A percentile compares a stretch with the other conserved stretches of the same genome.
phyloP scores from a whole-genome alignment of 2,888 invertebrate genomes.

The Villa cingulata region DNA sequence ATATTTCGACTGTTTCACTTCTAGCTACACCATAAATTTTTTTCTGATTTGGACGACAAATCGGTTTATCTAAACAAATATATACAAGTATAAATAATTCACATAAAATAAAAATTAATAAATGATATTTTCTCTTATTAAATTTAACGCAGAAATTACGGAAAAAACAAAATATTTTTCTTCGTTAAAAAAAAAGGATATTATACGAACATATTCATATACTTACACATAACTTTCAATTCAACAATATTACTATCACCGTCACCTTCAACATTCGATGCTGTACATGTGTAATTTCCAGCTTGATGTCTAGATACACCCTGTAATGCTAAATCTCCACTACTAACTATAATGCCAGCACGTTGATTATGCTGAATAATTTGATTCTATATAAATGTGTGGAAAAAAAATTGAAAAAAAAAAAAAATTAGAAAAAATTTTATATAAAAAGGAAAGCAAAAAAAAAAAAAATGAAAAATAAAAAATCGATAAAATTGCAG shows the following conservation, averaged over 20 bases:
- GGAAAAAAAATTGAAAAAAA: too few relatives aligned
- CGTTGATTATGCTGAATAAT: constrained; percentile 74
- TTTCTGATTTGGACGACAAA: constrained; percentile 61
- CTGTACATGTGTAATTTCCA: constrained; percentile 78
- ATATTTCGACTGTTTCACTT: constrained; percentile 63
- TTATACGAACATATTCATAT: not conserved
- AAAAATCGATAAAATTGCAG: too few relatives aligned
- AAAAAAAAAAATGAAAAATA: too few relatives aligned
- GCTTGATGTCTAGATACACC: constrained; percentile 66
- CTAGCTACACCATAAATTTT: constrained; percentile 72
- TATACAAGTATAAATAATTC: too few relatives aligned
- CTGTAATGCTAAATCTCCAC: constrained; percentile 68
- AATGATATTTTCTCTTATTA: not conserved
- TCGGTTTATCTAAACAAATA: constrained; percentile 60
- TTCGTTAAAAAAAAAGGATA: too few relatives aligned
- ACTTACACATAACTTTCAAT: constrained; percentile 86
- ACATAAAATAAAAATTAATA: not conserved
- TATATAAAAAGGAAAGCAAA: too few relatives aligned
- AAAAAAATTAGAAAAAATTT: too few relatives aligned
- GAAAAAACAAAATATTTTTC: not conserved
- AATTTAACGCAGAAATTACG: not conserved
- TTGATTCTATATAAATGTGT: constrained; percentile 59
- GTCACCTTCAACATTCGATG: constrained; percentile 83
- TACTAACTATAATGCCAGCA: constrained; percentile 75
- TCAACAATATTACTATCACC: constrained; percentile 68